phyloP scores from a whole-genome alignment of 2,797 vertebrate species.

The Cossypha heuglini region DNA sequence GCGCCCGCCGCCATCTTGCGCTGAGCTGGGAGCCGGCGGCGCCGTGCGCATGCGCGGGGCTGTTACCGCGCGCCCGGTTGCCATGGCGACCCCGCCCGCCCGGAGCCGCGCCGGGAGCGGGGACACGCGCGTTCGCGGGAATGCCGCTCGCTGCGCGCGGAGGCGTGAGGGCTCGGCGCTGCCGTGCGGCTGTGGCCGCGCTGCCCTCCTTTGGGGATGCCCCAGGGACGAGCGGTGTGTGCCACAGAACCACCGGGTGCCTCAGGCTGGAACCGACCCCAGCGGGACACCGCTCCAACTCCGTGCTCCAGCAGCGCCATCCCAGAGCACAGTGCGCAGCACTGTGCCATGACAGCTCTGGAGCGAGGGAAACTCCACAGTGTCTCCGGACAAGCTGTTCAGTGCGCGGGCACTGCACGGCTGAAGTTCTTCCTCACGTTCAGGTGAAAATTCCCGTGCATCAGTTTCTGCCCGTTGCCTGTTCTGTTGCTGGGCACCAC shows the following conservation, averaged over 20 bases:
- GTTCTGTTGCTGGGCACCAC: background rate
- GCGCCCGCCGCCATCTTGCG: constrained; percentile 82
- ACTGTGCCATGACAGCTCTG: background rate
- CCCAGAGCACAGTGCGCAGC: background rate
- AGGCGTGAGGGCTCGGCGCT: accelerated
- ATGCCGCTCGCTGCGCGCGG: background rate
- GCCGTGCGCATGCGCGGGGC: background rate
- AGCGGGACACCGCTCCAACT: background rate
- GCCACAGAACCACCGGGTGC: background rate
- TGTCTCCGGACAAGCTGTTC: background rate
- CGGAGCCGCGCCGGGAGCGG: background rate
- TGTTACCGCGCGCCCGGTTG: background rate
- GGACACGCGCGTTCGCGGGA: background rate
- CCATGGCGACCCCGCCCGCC: background rate
- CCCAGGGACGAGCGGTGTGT: background rate
- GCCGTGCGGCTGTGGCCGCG: accelerated
- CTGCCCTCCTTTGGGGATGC: background rate
- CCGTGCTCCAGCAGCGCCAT: background rate
- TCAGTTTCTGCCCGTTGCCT: background rate
- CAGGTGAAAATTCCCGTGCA: background rate
- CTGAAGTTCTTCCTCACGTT: background rate
- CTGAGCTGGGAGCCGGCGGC: constrained; percentile 71
- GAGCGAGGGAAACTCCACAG: background rate
- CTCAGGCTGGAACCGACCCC: background rate
- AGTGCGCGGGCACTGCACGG: accelerated